A percentile compares a stretch with the other conserved stretches of the same genome.
These are phyloP conservation scores for Meganola albula DNA, from an alignment of 2,888 invertebrate species.

Conservation along the genomic window DNA sequence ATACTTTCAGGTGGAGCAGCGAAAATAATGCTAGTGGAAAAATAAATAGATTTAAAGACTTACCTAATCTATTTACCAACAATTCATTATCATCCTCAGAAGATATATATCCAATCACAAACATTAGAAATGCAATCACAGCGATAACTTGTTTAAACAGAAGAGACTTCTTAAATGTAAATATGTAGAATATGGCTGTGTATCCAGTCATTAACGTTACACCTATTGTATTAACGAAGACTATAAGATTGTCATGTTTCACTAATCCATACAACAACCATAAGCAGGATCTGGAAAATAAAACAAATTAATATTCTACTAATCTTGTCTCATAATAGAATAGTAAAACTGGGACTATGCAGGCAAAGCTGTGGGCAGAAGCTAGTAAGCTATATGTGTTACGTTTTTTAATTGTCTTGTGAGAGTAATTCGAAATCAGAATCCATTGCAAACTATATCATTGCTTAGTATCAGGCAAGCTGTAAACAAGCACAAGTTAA, in stretches of 20 bases:
- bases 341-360: no score
- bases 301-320: no score
- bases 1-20: no score
- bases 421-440: no score
- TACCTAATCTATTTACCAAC: slow-evolving; percentile 81
- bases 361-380: no score
- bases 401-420: no score
- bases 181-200: slow-evolving; percentile 83
- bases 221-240: slow-evolving; percentile 87
- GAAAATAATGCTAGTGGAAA: not conserved
- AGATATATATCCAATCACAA: slow-evolving; percentile 78
- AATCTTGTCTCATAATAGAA: no score
- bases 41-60: slow-evolving; percentile 20
- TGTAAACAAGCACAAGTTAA: no score
- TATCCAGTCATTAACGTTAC: slow-evolving; percentile 83
- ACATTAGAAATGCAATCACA: slow-evolving; percentile 70
- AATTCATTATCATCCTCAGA: slow-evolving; percentile 70
- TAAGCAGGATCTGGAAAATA: slow-evolving; percentile 81
- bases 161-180: slow-evolving; percentile 82
- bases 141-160: slow-evolving; percentile 80
- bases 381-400: no score
- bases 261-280: slow-evolving; percentile 90
- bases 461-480: no score
- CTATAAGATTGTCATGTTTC: slow-evolving; percentile 83
- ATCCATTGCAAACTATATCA: no score